Base-by-base conservation (phyloP, 2,888 invertebrate genomes). In the Schizaphis graminum region DNA sequence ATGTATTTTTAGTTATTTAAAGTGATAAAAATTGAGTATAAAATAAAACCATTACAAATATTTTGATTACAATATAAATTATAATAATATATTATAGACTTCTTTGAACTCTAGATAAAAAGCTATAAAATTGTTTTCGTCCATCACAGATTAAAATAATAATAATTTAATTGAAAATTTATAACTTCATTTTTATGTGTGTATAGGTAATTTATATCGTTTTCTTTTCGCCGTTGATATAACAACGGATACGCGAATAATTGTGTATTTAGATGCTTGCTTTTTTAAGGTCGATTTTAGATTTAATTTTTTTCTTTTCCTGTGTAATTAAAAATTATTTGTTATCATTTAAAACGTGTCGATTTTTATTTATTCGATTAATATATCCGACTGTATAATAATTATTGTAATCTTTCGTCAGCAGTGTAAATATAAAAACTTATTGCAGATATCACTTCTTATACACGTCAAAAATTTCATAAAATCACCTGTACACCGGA, bases 401-500 rank as follows among this genome's bases (percentile, higher is more conserved):
- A 11, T 86, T 47, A 44, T 86, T 7, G 28, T 47, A 47, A 86
- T 35, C 3, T 94, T 90, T 91, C 47, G n/a, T 57, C 26, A 86
- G 47, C 49, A 28, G 86, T 44, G 24, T 67, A 86, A 56, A 77
- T 53, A 35, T 53, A 77, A 35, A 77, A 21, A 7, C 35, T 24
- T 28, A 28, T 13, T 28, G 10, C 56, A 41, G 94, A 53, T 21
- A 92, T 49, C 77, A 53, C 41, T 56, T 90, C 77, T 44, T 77
- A 91, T 84, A 94, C 87, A 89, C 92, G 93, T 87, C 89, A 93
- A 85, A 94, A 94, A 94, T 94, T 94, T 67, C 84, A 49, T 94
- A 86, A 86, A 91, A 94, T 61, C 94, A 86, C 56, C 61, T 86
- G 49, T 77, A 77, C 35, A 26, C 61, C 85, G 49, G 61, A 61